Base-by-base conservation (phyloP, 2,113 vertebrate species). In the Salvelinus alpinus region DNA sequence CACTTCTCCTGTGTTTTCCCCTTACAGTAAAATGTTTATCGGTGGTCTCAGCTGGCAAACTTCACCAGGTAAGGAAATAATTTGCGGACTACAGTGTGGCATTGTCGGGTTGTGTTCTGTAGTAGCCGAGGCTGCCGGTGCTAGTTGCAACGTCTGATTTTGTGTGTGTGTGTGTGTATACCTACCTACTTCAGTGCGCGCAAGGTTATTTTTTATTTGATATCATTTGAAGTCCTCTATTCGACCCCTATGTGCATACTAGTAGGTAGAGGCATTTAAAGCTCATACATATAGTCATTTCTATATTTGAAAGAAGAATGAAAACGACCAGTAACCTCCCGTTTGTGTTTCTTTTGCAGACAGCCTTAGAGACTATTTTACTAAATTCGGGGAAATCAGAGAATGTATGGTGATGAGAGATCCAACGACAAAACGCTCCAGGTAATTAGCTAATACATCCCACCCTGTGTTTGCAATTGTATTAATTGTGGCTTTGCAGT, bases 321-420 rank as follows among this genome's bases (percentile, higher is more conserved):
- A 72, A 51, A 70, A 83, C 73, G 77, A 77, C 71, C 70, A 69
- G 72, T 81, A 70, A 86, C 74, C 73, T 66, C 73, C 34, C 67
- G 54, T 78, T 80, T 87, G 78, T 59, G 78, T 85, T 86, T 85
- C 86, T 78, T 87, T 88, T 79, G 84, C 94, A 96, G 95, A 96
- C 91, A 96, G 94, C 94, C 95, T 96, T 93, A 95, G 95, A 93
- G 95, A 96, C 92, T 96, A 96, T 94, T 96, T 96, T 92, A 95
- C 94, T 91, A 96, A 96, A 95, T 96, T 96, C 89, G 95, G 95
- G 88, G 95, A 96, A 90, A 96, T 96, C 88, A 91, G 95, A 92
- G 95, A 96, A 93, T 96, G 95, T 92, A 96, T 96, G 95, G 95
- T 96, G 92, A 96, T 96, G 95, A 92, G 95, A 90, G 95, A 96